phyloP scores from a whole-genome alignment of 2,797 vertebrate genomes.

The Hylomyscus alleni region DNA sequence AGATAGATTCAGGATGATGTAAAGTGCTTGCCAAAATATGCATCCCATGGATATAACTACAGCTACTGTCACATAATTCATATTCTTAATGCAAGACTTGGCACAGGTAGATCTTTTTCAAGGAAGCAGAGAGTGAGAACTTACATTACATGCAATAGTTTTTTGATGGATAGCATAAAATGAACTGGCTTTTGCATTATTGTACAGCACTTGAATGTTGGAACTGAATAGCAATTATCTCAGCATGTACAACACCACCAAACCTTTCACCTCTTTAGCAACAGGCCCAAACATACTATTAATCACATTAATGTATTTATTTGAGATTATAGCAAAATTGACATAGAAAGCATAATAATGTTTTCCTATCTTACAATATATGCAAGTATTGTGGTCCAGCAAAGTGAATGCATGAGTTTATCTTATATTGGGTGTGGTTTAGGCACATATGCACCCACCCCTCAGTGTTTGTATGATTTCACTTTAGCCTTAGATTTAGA shows the following conservation, averaged over 20 bases:
- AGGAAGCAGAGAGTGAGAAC: background rate
- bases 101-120: slow-evolving; percentile 61
- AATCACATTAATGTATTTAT: background rate
- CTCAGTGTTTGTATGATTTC: background rate
- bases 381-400: background rate
- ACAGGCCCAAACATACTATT: background rate
- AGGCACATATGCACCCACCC: accelerated
- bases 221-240: background rate
- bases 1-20: slow-evolving; percentile 62
- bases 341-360: background rate
- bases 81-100: slow-evolving; percentile 82
- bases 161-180: slow-evolving; percentile 71
- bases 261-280: background rate
- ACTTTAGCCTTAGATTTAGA: background rate
- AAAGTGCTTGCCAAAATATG: slow-evolving; percentile 78
- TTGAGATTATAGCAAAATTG: slow-evolving; percentile 41
- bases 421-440: background rate
- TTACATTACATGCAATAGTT: slow-evolving; percentile 42
- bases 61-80: slow-evolving; percentile 78
- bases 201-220: background rate
- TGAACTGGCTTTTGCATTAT: slow-evolving; percentile 45
- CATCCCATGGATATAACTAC: slow-evolving; percentile 73
- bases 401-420: background rate
- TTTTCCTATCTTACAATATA: background rate
- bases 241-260: background rate